Conservation (phyloP, 2,888 invertebrate species). For the Dicyrtoma fusca region DNA sequence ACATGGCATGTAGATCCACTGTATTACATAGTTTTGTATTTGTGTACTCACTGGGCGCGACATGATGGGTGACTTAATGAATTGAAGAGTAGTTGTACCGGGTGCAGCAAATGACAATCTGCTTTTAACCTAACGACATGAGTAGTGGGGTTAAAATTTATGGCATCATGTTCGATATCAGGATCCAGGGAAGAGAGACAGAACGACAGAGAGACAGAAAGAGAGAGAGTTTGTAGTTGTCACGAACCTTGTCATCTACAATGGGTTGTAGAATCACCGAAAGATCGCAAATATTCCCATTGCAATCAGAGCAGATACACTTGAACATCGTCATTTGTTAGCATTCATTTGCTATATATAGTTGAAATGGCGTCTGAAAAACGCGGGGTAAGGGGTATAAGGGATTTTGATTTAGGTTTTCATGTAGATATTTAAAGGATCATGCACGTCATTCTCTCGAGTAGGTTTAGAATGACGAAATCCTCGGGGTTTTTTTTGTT, state of each 20-base stretch:
- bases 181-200: neutral
- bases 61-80: slow-evolving; percentile 15
- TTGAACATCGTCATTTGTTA: neutral
- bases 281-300: slow-evolving; percentile 20
- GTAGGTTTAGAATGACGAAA: slow-evolving; percentile 32
- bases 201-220: slow-evolving; percentile 3
- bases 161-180: neutral
- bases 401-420: neutral
- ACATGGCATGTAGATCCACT: no score
- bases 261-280: neutral
- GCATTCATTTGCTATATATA: no score
- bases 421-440: neutral
- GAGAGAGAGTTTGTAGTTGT: slow-evolving; percentile 24
- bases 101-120: slow-evolving; percentile 32
- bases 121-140: slow-evolving; percentile 4
- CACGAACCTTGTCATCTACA: slow-evolving; percentile 13
- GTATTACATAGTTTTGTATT: no score
- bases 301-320: slow-evolving; percentile 31
- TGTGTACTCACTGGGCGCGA: no score
- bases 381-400: neutral
- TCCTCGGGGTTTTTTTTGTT: slow-evolving; percentile 37
- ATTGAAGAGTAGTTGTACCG: slow-evolving; percentile 17
- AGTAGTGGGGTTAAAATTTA: neutral
- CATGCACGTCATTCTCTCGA: slow-evolving; percentile 4
- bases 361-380: no score